Evolutionary conservation across 2,888 invertebrate genomes (phyloP).

Genomic region (Rhyacophila evoluta): DNA sequence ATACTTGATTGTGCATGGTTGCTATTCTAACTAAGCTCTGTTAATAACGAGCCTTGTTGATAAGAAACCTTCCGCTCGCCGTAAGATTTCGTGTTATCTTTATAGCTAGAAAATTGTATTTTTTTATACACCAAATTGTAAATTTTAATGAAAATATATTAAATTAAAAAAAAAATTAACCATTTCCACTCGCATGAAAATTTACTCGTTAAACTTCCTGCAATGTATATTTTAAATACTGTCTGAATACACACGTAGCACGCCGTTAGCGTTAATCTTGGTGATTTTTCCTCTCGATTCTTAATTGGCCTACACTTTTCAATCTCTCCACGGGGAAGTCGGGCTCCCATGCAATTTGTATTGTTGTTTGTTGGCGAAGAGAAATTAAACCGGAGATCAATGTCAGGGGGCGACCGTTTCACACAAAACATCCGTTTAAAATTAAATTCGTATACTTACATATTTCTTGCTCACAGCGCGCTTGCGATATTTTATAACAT

Average conservation of each 20-base stretch:
- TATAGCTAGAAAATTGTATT: too few species aligned
- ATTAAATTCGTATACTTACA: not conserved
- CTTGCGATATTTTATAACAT: not conserved
- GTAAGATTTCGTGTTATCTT: too few species aligned
- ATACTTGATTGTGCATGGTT: too few species aligned
- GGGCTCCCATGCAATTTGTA: constrained; percentile 5
- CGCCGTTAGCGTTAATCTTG: not conserved
- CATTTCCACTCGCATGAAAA: too few species aligned
- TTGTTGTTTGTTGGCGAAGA: not conserved
- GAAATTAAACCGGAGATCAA: not conserved
- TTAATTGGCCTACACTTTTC: not conserved
- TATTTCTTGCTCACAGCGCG: not conserved
- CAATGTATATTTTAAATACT: not conserved
- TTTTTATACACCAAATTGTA: too few species aligned
- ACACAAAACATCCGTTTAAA: not conserved
- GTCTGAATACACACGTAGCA: not conserved
- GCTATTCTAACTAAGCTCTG: too few species aligned
- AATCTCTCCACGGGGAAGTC: not conserved
- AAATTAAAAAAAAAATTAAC: too few species aligned
- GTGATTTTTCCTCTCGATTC: not conserved
- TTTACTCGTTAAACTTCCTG: not conserved
- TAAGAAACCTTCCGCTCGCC: too few species aligned
- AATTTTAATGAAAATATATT: too few species aligned
- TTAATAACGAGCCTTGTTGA: too few species aligned
- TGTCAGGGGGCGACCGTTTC: constrained; percentile 13